phyloP scores from a whole-genome alignment of 1,140 invertebrate species.

The Zaprionus ghesquierei region DNA sequence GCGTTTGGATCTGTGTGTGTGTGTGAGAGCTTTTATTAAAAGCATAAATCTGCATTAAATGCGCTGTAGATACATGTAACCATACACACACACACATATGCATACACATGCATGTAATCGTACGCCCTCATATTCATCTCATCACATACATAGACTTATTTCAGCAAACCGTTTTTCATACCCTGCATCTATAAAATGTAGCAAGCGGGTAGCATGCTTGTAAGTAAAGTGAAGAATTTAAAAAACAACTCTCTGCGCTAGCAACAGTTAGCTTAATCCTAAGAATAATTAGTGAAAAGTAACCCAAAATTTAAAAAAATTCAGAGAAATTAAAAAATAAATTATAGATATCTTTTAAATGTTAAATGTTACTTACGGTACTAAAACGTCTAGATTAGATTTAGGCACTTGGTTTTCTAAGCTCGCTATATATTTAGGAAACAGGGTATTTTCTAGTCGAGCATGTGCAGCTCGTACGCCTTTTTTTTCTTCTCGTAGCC shows the following conservation, averaged over 20 bases:
- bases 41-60: slow-evolving; percentile 77
- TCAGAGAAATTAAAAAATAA: too few species aligned
- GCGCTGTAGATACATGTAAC: slow-evolving; percentile 24
- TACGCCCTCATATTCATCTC: background rate
- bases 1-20: slow-evolving; percentile 7
- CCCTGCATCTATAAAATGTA: background rate
- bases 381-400: too few species aligned
- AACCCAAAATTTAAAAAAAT: too few species aligned
- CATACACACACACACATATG: background rate
- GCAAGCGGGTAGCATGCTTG: background rate
- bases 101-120: slow-evolving; percentile 17
- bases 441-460: background rate
- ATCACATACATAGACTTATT: background rate
- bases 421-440: too few species aligned
- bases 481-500: slow-evolving; percentile 8
- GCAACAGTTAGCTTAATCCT: too few species aligned
- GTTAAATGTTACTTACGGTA: too few species aligned
- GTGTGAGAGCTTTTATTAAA: slow-evolving; percentile 61
- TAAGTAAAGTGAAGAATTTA: too few species aligned
- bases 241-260: too few species aligned
- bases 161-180: slow-evolving; percentile 33
- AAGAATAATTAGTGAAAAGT: too few species aligned
- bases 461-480: background rate
- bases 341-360: too few species aligned
- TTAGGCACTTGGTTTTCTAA: too few species aligned